Percentiles rank a stretch among this genome's conserved stretches.
phyloP scores from a whole-genome alignment of 2,888 invertebrate genomes.

The Sphecodes monilicornis region DNA sequence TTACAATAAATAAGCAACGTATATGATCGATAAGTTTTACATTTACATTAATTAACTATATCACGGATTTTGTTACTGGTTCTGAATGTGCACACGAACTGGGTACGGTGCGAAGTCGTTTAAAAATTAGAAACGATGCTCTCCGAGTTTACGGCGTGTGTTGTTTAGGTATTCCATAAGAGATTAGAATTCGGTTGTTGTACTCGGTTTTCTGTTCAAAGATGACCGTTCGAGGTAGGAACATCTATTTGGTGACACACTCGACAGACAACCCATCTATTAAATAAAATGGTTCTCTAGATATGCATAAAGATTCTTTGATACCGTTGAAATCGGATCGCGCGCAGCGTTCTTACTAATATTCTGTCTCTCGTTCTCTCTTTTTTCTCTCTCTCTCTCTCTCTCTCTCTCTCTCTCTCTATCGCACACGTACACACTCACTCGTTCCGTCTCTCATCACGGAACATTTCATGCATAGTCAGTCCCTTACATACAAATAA shows the following conservation, averaged over 20 bases:
- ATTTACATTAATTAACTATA: conserved; percentile 76
- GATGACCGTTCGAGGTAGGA: conserved; percentile 61
- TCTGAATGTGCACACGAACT: conserved; percentile 70
- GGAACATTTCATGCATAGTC: conserved; percentile 34
- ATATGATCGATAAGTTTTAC: conserved; percentile 73
- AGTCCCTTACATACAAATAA: conserved; percentile 48
- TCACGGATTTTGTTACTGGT: conserved; percentile 80
- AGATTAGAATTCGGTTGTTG: conserved; percentile 65
- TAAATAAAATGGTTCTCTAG: conserved; percentile 55
- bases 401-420: not conserved
- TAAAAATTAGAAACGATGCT: conserved; percentile 49
- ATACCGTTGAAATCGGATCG: conserved; percentile 49
- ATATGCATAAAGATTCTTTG: conserved; percentile 58
- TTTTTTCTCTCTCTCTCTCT: not conserved
- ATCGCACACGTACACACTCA: not conserved
- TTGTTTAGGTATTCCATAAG: conserved; percentile 29
- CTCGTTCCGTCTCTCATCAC: not conserved
- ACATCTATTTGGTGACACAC: conserved; percentile 59
- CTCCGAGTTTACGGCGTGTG: conserved; percentile 31
- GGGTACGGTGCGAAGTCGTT: conserved; percentile 52
- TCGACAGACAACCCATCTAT: conserved; percentile 44
- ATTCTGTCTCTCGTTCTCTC: not conserved
- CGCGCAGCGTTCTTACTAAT: conserved; percentile 23
- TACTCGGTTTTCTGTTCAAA: conserved; percentile 57
- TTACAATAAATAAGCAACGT: conserved; percentile 81